Percentiles rank a stretch among this genome's conserved stretches.
These are phyloP conservation scores for Xestia ashworthii DNA, from an alignment of 2,888 invertebrate species.

Conservation along the genomic window DNA sequence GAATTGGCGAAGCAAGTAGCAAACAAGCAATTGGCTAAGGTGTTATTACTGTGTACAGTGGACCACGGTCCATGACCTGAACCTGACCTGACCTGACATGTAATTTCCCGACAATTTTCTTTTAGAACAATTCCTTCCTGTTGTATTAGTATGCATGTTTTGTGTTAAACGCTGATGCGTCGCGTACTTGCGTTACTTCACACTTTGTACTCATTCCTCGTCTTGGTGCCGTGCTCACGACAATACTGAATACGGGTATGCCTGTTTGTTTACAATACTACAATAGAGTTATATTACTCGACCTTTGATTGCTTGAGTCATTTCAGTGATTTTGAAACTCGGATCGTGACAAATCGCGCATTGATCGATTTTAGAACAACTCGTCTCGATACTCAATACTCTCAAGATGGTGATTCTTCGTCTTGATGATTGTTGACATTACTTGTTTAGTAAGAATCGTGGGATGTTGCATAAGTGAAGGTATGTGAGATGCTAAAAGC, in stretches of 20 bases:
- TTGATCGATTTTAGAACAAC: slow-evolving; percentile 56
- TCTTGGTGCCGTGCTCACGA: slow-evolving; percentile 71
- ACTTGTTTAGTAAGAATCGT: slow-evolving; percentile 33
- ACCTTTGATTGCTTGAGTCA: slow-evolving; percentile 70
- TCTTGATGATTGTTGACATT: slow-evolving; percentile 45
- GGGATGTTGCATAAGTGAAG: slow-evolving; percentile 32
- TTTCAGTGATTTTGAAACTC: slow-evolving; percentile 74
- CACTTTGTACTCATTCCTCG: slow-evolving; percentile 65
- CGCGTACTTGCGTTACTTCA: slow-evolving; percentile 65
- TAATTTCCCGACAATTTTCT: slow-evolving; percentile 74
- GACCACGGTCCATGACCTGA: slow-evolving; percentile 69
- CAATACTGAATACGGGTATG: slow-evolving; percentile 69
- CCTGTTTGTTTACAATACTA: slow-evolving; percentile 64
- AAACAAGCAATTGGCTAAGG: slow-evolving; percentile 1
- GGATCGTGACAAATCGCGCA: slow-evolving; percentile 68
- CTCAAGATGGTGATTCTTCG: slow-evolving; percentile 13
- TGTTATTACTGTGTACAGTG: slow-evolving; percentile 47
- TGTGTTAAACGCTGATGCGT: slow-evolving; percentile 47
- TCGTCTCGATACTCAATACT: slow-evolving; percentile 20
- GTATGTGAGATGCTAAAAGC: slow-evolving; percentile 32
- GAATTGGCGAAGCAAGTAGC: slow-evolving; percentile 8
- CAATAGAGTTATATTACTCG: slow-evolving; percentile 65
- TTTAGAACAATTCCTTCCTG: slow-evolving; percentile 60
- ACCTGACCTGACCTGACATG: too few relatives aligned
- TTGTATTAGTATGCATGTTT: slow-evolving; percentile 52